Evolutionary conservation across 2,797 vertebrate genomes (phyloP), one percentile per base, ranked within the genome.

Genomic region (Melanotaenia maccullochi): DNA sequence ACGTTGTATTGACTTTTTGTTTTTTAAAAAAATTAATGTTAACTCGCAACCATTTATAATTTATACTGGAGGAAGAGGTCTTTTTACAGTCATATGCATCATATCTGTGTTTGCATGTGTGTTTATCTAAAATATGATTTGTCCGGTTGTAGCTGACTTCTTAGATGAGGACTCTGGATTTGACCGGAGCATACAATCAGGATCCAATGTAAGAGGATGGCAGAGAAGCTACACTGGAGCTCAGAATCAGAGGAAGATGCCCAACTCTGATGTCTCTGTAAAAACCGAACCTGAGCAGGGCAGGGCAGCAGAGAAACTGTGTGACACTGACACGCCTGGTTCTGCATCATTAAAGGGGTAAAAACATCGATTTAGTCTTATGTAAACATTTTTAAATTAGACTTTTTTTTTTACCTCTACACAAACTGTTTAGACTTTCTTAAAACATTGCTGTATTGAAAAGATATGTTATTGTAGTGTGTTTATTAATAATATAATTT

Each of bases 341-440:
- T 66, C 90, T 61, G 72, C 89, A 24, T 71, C 81, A 58, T 7
- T 82, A 55, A 87, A 82, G 64, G 93, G 93, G 93, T 95, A 90
- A 85, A 67, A 68, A 13, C 55, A 62, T 7, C 0, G 1, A 60
- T 25, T 25, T 42, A 0, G 14, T 65, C 5, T 0, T 28, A 9
- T 11, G 22, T 35, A 42, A 8, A 20, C 18, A 5, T 25, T 5
- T 28, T 25, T 32, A 7, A 16, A 42, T 24, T 0, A 54, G 13
- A 7, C 28, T 18, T 12, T 52, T 16, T 9, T 4, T 3, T 58
- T 60, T 5, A 30, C 32, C 7, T 32, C 13, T 49, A 14, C 20
- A 11, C 5, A 0, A 52, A 2, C 8, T 8, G 9, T 65, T 30
- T 32, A 35, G 2, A 40, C 20, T 56, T 47, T 44, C 1, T 51